phyloP scores from a whole-genome alignment of 2,797 vertebrate species.

The Microtus agrestis region DNA sequence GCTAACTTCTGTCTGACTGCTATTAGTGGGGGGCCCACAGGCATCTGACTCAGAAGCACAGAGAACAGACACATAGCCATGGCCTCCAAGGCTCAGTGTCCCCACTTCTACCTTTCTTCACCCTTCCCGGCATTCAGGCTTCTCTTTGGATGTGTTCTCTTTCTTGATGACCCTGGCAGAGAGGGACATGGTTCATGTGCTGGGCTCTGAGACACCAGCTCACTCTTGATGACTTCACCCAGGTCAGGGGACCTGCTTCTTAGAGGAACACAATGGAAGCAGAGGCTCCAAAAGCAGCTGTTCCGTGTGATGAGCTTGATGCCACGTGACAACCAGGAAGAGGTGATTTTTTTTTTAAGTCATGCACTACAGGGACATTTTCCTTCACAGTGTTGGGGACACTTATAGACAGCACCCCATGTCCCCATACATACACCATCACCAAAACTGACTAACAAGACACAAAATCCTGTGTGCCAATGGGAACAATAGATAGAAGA shows the following conservation, averaged over 20 bases:
- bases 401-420: conserved; percentile 57
- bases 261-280: conserved; percentile 72
- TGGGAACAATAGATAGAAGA: conserved; percentile 66
- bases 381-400: conserved; percentile 80
- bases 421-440: too few relatives aligned
- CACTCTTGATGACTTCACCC: conserved; percentile 67
- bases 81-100: fast-evolving
- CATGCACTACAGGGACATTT: conserved; percentile 54
- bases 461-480: conserved; percentile 61
- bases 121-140: fast-evolving
- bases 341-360: conserved; percentile 69
- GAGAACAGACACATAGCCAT: fast-evolving
- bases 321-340: conserved; percentile 68
- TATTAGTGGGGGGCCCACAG: background rate
- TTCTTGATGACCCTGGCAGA: conserved; percentile 8
- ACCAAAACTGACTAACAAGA: conserved; percentile 71
- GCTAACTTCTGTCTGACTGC: fast-evolving
- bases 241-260: conserved; percentile 54
- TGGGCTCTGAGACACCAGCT: conserved; percentile 49
- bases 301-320: conserved; percentile 67
- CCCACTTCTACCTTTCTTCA: fast-evolving
- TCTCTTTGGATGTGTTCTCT: background rate
- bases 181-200: background rate
- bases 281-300: conserved; percentile 69
- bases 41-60: background rate